phyloP scores from a whole-genome alignment of 2,113 vertebrate genomes.

The Nothoprocta perdicaria region DNA sequence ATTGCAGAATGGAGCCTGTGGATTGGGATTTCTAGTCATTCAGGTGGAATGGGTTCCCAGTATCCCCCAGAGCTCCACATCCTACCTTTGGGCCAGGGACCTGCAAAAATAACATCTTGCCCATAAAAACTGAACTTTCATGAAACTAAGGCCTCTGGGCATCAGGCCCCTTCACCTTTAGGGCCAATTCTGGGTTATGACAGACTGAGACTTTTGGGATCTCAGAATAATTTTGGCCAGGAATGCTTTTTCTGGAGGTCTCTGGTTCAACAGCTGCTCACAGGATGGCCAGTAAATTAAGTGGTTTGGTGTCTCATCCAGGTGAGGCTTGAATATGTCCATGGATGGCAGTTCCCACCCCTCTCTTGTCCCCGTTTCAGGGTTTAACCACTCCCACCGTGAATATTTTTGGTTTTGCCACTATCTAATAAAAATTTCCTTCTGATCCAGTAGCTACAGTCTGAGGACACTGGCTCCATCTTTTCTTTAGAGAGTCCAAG shows the following conservation, averaged over 20 bases:
- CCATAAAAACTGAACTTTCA: rapidly evolving
- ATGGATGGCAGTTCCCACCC: neutral
- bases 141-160: neutral
- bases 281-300: neutral
- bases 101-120: neutral
- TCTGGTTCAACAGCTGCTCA: neutral
- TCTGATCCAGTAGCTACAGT: neutral
- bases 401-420: neutral
- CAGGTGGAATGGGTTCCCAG: neutral
- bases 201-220: neutral
- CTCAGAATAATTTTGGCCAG: neutral
- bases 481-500: neutral
- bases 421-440: neutral
- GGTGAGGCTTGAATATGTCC: neutral
- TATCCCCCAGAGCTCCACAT: neutral
- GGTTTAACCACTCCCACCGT: neutral
- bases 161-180: neutral
- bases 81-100: neutral
- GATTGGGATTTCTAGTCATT: neutral
- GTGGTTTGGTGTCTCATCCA: neutral
- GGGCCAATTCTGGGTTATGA: neutral
- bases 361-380: neutral
- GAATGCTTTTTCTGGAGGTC: neutral
- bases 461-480: neutral
- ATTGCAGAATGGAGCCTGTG: neutral